Evolutionary conservation across 2,113 vertebrate species (phyloP), one percentile per base, ranked within the genome.

Genomic region (Hirundichthys speculiger): DNA sequence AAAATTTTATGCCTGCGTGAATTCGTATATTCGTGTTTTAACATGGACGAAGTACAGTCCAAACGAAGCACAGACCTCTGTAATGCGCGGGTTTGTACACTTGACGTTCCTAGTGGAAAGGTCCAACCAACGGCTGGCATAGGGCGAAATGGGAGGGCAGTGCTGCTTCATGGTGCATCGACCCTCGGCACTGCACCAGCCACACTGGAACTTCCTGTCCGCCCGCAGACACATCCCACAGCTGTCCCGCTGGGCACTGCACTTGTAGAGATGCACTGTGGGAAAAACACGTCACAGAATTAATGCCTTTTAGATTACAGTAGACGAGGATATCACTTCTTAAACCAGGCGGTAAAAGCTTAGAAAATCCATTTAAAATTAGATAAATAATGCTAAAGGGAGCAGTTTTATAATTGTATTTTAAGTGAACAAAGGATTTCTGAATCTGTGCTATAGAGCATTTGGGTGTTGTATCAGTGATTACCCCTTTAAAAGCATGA

Each of bases 211-310:
- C 88, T 96, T 97, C 82, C 93, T 94, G 43, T 98, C 92, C 0
- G 96, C 96, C 75, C 97, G 96, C 38, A 99, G 94, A 86, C 96
- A 99, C 77, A 95, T 94, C 55, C 97, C 97, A 0, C 97, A 99
- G 94, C 97, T 99, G 91, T 98, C 95, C 5, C 97, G 89, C 90
- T 96, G 96, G 13, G 96, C 97, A 0, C 94, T 91, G 12, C 97
- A 99, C 88, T 99, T 99, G 91, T 99, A 99, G 60, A 99, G 94
- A 74, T 98, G 94, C 58, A 98, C 97, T 99, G 90, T 40, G 30
- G 60, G 27, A 59, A 18, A 27, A 45, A 57, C 12, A 24, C 7
- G 1, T 19, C 2, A 13, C 41, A 46, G 3, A 15, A 39, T 2
- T 39, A 2, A 56, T 13, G 21, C 5, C 5, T 30, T 22, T 19